Conservation (phyloP, 2,888 invertebrate species). For the Philereme transversata region DNA sequence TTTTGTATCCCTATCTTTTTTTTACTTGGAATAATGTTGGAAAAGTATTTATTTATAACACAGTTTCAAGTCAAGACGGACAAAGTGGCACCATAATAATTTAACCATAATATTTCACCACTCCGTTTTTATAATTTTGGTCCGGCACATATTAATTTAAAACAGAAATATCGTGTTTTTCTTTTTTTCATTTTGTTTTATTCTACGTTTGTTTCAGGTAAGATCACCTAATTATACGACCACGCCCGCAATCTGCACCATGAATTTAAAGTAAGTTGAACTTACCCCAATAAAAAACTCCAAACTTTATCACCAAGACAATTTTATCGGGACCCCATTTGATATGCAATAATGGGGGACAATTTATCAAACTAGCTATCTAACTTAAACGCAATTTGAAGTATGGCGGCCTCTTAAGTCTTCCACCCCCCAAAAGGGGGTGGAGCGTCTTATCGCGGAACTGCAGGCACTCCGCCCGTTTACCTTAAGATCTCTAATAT, state of each 20-base stretch:
- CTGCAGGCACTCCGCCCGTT: conserved; percentile 80
- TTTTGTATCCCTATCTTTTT: no score
- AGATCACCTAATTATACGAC: conserved; percentile 38
- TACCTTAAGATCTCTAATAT: conserved; percentile 84
- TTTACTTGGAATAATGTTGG: no score
- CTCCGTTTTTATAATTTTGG: neutral
- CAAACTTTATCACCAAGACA: conserved; percentile 56
- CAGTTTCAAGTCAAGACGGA: no score
- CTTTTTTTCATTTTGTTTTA: conserved; percentile 4
- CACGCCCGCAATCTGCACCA: conserved; percentile 33
- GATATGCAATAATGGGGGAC: conserved; percentile 80
- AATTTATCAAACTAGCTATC: conserved; percentile 82
- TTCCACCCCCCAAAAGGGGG: conserved; percentile 68
- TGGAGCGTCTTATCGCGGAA: conserved; percentile 78
- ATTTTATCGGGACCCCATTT: conserved; percentile 72
- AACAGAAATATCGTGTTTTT: neutral
- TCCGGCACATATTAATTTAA: neutral
- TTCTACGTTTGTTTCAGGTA: conserved; percentile 56
- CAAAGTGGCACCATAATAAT: no score
- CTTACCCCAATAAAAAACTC: conserved; percentile 51
- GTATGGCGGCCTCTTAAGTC: conserved; percentile 80
- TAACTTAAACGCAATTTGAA: conserved; percentile 83
- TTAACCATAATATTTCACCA: no score
- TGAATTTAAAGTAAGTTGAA: conserved; percentile 52
- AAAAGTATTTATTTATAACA: no score